Evolutionary conservation across 2,888 invertebrate genomes (phyloP).

Genomic region (Ennomos quercinarius): DNA sequence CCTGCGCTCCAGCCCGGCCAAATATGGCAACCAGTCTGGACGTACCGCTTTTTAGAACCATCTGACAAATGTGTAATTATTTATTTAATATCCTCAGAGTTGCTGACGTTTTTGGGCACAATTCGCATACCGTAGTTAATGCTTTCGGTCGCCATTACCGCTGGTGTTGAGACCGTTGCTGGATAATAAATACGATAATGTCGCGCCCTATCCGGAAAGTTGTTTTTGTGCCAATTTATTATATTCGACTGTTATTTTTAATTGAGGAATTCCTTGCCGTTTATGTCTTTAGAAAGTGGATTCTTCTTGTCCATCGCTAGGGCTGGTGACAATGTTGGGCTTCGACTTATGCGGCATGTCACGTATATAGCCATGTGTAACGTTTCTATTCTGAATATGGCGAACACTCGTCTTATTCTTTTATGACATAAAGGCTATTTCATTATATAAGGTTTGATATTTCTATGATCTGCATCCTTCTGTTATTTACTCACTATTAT

Average conservation of each 20-base stretch:
- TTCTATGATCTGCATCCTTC: too few species aligned
- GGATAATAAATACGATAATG: conserved; percentile 49
- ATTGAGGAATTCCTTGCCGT: conserved; percentile 50
- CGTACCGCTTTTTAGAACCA: conserved; percentile 79
- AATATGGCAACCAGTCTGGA: conserved; percentile 72
- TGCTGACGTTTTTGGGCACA: conserved; percentile 74
- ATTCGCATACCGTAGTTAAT: conserved; percentile 72
- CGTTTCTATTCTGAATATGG: too few species aligned
- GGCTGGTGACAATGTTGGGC: too few species aligned
- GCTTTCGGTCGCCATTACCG: conserved; percentile 63
- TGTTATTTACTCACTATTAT: too few species aligned
- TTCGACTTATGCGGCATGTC: too few species aligned
- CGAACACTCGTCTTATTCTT: too few species aligned
- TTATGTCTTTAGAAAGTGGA: conserved; percentile 22
- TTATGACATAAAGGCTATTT: too few species aligned
- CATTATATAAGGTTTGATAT: too few species aligned
- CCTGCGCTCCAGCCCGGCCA: conserved; percentile 73
- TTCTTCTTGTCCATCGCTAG: conserved; percentile 8
- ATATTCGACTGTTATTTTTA: conserved; percentile 57
- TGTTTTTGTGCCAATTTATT: conserved; percentile 56
- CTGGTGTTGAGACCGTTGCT: conserved; percentile 57
- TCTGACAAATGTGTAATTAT: conserved; percentile 86
- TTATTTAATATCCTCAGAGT: conserved; percentile 79
- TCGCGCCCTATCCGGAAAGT: conserved; percentile 18
- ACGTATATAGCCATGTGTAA: too few species aligned